Evolutionary conservation across 2,113 vertebrate species (phyloP), one percentile per base, ranked within the genome.

Genomic region (Pogona vitticeps): DNA sequence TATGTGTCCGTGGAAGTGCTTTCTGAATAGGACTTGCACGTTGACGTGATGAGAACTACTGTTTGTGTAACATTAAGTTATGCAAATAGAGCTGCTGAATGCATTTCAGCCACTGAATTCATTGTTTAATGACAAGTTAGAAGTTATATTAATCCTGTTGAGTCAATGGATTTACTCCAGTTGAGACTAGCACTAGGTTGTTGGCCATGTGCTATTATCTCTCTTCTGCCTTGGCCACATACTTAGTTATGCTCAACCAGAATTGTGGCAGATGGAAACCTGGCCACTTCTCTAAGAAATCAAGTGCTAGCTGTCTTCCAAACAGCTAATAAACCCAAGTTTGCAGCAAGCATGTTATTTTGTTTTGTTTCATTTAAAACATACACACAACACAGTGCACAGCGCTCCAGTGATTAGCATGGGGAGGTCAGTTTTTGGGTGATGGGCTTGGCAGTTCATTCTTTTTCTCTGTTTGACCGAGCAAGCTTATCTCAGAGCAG

Each of bases 401-500:
- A 9, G 70, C 76, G 40, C 63, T 13, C 15, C 33, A 3, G 42
- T 33, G 40, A 85, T 80, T 84, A 85, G 78, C 23, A 33, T 13
- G 33, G 40, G 70, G 42, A 58, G 61, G 46, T 81, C 83, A 81
- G 28, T 40, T 76, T 85, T 42, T 6, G 42, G 78, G 83, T 36
- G 61, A 56, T 58, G 59, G 31, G 20, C 15, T 75, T 75, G 36
- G 77, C 12, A 59, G 77, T 36, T 81, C 26, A 12, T 63, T 85
- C 61, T 33, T 3, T 65, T 63, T 76, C 61, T 68, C 46, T 58
- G n/a, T 42, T 71, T 82, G 83, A 85, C 71, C 71, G 42, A 71
- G 58, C 86, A 73, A 87, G 65, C 86, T 86, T 81, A 82, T 85
- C 72, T 89, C 0, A 52, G 61, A 76, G 80, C 90, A 78, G 86